Base-by-base conservation (phyloP, 2,113 vertebrate species). In the Manacus vitellinus region DNA sequence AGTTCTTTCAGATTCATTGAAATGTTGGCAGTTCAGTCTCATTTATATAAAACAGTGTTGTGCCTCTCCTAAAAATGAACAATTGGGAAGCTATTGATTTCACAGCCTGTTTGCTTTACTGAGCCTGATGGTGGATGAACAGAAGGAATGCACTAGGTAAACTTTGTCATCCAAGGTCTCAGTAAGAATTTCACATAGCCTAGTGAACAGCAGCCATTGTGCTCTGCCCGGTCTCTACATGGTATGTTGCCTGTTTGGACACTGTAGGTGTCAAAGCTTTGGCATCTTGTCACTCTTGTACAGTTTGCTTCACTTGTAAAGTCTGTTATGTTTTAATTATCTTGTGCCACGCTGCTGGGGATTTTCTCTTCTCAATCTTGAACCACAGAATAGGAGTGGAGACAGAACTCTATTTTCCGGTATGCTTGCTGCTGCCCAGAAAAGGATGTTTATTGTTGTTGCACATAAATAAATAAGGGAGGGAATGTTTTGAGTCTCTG, bases 1-100 rank as follows among this genome's bases (percentile, higher is more conserved):
- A 89, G 43, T 79, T 74, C 56, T 89, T 94, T 94, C 78, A 78
- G 74, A 68, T 93, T 76, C 88, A 84, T 82, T 88, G 81, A 94
- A 94, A 79, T 70, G 39, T 73, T 84, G 81, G 68, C 78, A 86
- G 61, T 81, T 92, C 59, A 67, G 61, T 67, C 41, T 66, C 52
- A 78, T 95, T 92, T 77, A 68, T 83, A 92, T 83, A 80, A 88
- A 96, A 91, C 56, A 75, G 35, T 6, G 16, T 81, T 94, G 65
- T 91, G 77, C 51, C 43, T 86, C 43, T 84, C 56, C 85, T 94
- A 85, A 93, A 94, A 89, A 89, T 71, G 71, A 96, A 31, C 71
- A 84, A 94, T 78, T 61, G 80, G 88, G 90, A 96, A 95, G 66
- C 65, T 92, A 63, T 81, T 97, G 95, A 91, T 96, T 96, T 97